Evolutionary conservation across 2,797 vertebrate genomes (phyloP), one percentile per base, ranked within the genome.

Genomic region (Brachyalestes nurse): DNA sequence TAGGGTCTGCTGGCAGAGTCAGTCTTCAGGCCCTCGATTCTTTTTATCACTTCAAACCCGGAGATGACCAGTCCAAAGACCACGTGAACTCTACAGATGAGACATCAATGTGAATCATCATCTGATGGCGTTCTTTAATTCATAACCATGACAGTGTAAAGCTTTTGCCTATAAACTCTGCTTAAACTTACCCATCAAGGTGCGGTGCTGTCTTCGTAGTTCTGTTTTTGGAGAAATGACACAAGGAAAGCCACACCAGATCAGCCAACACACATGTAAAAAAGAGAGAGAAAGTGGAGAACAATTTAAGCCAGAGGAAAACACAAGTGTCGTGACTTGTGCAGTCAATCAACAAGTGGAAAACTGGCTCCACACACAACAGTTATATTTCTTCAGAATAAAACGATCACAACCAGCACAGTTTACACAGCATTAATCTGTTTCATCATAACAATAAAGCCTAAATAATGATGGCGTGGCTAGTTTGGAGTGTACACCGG

Each of bases 21-120:
- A 0, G 97, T 97, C 95, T 99, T 99, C 90, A 99, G 93, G 64
- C 96, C 96, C 89, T 99, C 98, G 34, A 99, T 97, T 90, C 97
- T 97, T 86, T 98, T 98, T 51, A 99, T 96, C 72, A 98, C 96
- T 90, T 99, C 98, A 90, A 99, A 99, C 25, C 98, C 98, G 16
- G 98, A 98, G 91, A 98, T 98, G 87, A 98, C 95, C 60, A 97
- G 88, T 79, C 98, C 98, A 81, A 99, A 99, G 82, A 99, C 98
- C 75, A 99, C 98, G 17, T 99, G 98, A 19, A 99, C 96, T 38
- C 86, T 87, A 61, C 62, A 51, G 3, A 34, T 4, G 9, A 53
- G n/a, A 65, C 4, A 14, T 60, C 12, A 55, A 51, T 6, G 42
- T 19, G 0, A 82, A 67, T 9, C 19, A 67, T 21, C 4, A 21